phyloP scores from a whole-genome alignment of 1,140 invertebrate genomes.

The Oryctes rhinoceros region DNA sequence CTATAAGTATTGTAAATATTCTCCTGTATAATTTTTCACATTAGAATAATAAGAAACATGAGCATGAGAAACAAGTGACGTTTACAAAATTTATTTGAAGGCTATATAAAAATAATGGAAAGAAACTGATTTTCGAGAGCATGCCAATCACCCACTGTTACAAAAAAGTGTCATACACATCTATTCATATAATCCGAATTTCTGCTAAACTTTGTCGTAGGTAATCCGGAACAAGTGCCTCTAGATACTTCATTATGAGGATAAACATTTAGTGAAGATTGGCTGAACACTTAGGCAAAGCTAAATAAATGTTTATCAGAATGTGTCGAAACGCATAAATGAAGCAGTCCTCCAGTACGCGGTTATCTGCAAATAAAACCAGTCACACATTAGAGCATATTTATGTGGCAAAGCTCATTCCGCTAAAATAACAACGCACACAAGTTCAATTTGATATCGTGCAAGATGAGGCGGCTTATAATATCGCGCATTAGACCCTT shows the following conservation, averaged over 20 bases:
- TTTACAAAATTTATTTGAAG: no score
- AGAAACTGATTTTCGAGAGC: no score
- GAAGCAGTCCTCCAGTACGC: background rate
- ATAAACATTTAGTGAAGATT: background rate
- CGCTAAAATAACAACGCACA: slow-evolving; percentile 17
- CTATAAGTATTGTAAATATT: no score
- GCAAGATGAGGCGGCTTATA: slow-evolving; percentile 8
- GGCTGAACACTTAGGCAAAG: background rate
- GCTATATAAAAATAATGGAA: no score
- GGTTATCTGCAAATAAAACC: slow-evolving; percentile 21
- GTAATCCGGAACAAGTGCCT: no score
- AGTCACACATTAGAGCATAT: background rate
- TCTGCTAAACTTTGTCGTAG: no score
- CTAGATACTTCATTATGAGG: background rate
- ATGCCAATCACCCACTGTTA: no score
- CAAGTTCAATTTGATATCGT: slow-evolving; percentile 32
- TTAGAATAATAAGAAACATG: no score
- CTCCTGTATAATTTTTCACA: no score
- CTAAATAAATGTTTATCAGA: slow-evolving; percentile 19
- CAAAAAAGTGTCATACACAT: no score
- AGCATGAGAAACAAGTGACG: no score
- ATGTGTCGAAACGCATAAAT: background rate
- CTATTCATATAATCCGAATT: no score
- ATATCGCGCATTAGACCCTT: slow-evolving; percentile 22
- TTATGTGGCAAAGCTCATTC: background rate